Evolutionary conservation across 2,797 vertebrate genomes (phyloP), one percentile per base, ranked within the genome.

Genomic region (Cyprinella venusta): DNA sequence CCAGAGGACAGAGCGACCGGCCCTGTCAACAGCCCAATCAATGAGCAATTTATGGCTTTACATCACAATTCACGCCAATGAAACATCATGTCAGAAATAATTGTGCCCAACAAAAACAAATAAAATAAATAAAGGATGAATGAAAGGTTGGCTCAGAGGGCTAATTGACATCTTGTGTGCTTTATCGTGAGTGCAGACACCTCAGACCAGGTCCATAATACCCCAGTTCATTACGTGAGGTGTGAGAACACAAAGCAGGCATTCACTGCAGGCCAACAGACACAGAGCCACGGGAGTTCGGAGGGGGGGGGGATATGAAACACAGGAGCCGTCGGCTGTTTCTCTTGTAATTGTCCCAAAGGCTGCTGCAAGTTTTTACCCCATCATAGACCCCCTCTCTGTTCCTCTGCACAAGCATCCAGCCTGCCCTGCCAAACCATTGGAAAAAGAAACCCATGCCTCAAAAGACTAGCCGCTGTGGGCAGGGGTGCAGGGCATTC

Each of bases 341-440:
- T 93, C 92, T 93, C 92, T 94, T 93, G 93, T 92, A 90, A 92
- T 91, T 70, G 80, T 87, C 91, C 92, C 91, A 94, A 91, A 91
- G 89, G 26, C 88, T 84, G 84, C 89, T 93, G 89, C 86, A 89
- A 90, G 90, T 92, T 93, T 93, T 91, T 90, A 92, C 92, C 90
- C 87, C 76, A 84, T 89, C 89, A 87, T 52, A 71, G 48, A 83
- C 80, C 88, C 87, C 63, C 36, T 86, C 86, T 84, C 52, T 83
- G 81, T 45, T 86, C 86, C 65, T 74, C 82, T 52, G 83, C 83
- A 75, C 78, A 64, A 48, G 24, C 40, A 38, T 77, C 61, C 69
- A 81, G 65, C 10, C 36, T 48, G 63, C 19, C 33, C 26, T 70
- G 80, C 88, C 82, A 87, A 86, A 88, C 84, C 84, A 50, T 67